A percentile compares a stretch with the other conserved stretches of the same genome.
phyloP scores from a whole-genome alignment of 2,797 vertebrate genomes.

The Microchirus variegatus region DNA sequence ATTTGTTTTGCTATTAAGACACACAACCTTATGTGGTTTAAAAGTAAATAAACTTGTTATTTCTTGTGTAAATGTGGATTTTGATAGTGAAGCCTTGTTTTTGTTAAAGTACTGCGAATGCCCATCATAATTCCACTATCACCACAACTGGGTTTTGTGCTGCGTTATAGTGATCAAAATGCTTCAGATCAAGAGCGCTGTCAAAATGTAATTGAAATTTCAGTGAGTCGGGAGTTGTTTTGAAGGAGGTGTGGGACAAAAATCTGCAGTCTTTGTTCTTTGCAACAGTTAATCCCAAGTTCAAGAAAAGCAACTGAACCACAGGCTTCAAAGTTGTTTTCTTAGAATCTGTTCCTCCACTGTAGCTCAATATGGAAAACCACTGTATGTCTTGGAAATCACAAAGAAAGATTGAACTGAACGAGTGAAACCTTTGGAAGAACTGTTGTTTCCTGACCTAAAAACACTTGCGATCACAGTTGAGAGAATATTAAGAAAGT shows the following conservation, averaged over 20 bases:
- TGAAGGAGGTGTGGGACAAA: neutral
- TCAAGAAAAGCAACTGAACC: neutral
- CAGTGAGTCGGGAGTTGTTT: neutral
- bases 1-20: too few relatives aligned
- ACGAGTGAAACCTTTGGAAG: constrained; percentile 55
- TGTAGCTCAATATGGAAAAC: neutral
- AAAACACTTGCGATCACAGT: constrained; percentile 27
- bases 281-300: neutral
- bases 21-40: too few relatives aligned
- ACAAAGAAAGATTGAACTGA: constrained; percentile 11
- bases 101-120: too few relatives aligned
- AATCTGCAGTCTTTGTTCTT: neutral
- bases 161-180: too few relatives aligned
- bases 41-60: too few relatives aligned
- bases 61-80: too few relatives aligned
- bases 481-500: constrained; percentile 38
- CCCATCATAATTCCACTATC: too few relatives aligned
- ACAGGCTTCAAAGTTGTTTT: neutral
- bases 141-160: too few relatives aligned
- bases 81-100: too few relatives aligned
- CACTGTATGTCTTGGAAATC: neutral
- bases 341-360: neutral
- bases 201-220: neutral
- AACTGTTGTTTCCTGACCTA: constrained; percentile 50
- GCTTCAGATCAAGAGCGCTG: neutral